phyloP scores from a whole-genome alignment of 2,113 vertebrate species.

The Trochalopteron elliotii region DNA sequence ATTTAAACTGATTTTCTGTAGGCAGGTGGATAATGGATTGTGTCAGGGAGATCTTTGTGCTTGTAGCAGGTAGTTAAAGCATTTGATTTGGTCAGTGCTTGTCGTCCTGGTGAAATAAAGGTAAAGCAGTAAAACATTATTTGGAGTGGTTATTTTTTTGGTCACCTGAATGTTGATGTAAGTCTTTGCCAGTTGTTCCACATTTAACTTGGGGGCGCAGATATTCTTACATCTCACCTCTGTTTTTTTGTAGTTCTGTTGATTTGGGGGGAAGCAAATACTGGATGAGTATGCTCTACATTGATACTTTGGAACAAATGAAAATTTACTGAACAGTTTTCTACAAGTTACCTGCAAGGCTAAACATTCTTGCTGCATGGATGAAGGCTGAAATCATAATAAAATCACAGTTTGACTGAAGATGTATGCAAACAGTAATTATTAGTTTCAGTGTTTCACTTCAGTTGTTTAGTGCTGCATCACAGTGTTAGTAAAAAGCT shows the following conservation, averaged over 20 bases:
- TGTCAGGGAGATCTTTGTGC: not conserved
- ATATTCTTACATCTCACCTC: not conserved
- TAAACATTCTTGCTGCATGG: not conserved
- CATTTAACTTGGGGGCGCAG: not conserved
- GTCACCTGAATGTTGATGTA: not conserved
- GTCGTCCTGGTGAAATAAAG: not conserved
- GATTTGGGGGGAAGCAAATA: not conserved
- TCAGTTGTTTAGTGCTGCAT: not conserved
- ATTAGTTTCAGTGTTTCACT: not conserved
- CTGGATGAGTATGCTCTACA: not conserved
- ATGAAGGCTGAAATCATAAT: not conserved
- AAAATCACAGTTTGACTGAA: not conserved
- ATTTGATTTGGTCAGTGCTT: not conserved
- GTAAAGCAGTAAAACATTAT: not conserved
- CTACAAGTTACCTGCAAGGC: not conserved
- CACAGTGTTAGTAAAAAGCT: not conserved
- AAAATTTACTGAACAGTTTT: not conserved
- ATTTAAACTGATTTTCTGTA: not conserved
- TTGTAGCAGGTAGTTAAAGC: not conserved
- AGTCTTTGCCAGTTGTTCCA: not conserved
- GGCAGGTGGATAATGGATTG: not conserved
- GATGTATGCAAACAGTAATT: not conserved
- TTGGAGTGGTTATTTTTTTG: not conserved
- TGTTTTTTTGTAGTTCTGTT: not conserved
- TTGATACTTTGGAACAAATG: not conserved